Evolutionary conservation across 1,140 invertebrate genomes (phyloP).

Genomic region (Adelges cooleyi): DNA sequence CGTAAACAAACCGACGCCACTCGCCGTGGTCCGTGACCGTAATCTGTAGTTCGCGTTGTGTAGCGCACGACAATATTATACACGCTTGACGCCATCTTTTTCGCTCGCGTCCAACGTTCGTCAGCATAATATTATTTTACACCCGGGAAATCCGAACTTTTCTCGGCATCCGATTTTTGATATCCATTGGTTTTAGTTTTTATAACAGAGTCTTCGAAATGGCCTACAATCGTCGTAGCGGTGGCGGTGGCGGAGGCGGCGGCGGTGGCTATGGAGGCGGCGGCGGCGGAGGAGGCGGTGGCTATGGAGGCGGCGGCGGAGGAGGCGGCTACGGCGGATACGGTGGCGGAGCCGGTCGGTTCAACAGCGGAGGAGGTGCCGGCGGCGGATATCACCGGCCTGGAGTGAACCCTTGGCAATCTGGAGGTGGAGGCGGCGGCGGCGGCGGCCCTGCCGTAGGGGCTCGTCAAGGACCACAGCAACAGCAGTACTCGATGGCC

Average conservation of each 20-base stretch:
- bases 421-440: neutral
- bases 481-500: neutral
- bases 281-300: neutral
- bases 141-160: too few species aligned
- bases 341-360: neutral
- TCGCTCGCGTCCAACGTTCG: too few species aligned
- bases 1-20: too few species aligned
- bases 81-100: too few species aligned
- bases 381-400: neutral
- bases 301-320: neutral
- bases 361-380: neutral
- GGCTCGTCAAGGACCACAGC: neutral
- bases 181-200: too few species aligned
- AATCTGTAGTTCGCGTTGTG: too few species aligned
- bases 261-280: neutral
- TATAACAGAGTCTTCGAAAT: neutral
- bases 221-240: constrained; percentile 11
- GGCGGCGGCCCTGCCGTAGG: neutral
- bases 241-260: neutral
- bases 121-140: too few species aligned
- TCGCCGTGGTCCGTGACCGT: too few species aligned
- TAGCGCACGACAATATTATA: too few species aligned
- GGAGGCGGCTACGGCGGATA: too few species aligned
- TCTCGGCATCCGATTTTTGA: too few species aligned
- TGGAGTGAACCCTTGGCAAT: constrained; percentile 28